Base-by-base conservation (phyloP, 1,140 invertebrate genomes). In the Drosophila baimaii region DNA sequence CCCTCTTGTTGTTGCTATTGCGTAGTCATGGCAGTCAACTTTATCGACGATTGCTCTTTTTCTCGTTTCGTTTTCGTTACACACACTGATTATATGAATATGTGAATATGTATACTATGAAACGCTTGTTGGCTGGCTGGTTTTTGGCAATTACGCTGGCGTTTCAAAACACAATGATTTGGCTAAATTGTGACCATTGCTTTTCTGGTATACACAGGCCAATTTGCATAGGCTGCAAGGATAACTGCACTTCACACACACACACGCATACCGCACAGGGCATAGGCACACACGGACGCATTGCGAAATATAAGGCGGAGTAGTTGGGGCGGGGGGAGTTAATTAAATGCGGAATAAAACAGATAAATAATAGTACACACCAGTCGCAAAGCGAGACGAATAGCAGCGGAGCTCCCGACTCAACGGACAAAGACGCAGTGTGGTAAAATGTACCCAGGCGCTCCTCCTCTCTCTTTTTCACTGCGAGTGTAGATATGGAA, bases 21-120 rank as follows among this genome's bases (percentile, higher is more conserved):
- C 83, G 83, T 86, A 86, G 83, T 86, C 83, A 89, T 86, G 79
- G 83, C 77, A 88, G 84, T 77, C 77, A 88, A 88, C 83, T 82
- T 82, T 64, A 79, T 65, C 79, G 79, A 79, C 71, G 76, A 85
- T 61, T 88, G 81, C 80, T 85, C 83, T 85, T 82, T 81, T 62
- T 37, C 33, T 63, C 35, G 46, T 69, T 66, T 66, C 61, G 65
- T 63, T 74, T 70, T 74, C 57, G 58, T 55, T 74, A 57, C 64
- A 80, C 55, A 79, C 55, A 66, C 59, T 83, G 79, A 83, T 88
- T 85, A 88, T 83, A 83, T 88, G 83, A 86, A 83, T 81, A 79
- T 37, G 55, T 78, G 66, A 71, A 79, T 85, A 77, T 88, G 77
- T 89, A 88, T 86, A 88, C 83, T 66, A 88, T 65, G 57, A 77